A percentile compares a stretch with the other conserved stretches of the same genome.
These are phyloP conservation scores for Parnassius mnemosyne DNA, from an alignment of 2,888 invertebrate genomes.

Conservation along the genomic window DNA sequence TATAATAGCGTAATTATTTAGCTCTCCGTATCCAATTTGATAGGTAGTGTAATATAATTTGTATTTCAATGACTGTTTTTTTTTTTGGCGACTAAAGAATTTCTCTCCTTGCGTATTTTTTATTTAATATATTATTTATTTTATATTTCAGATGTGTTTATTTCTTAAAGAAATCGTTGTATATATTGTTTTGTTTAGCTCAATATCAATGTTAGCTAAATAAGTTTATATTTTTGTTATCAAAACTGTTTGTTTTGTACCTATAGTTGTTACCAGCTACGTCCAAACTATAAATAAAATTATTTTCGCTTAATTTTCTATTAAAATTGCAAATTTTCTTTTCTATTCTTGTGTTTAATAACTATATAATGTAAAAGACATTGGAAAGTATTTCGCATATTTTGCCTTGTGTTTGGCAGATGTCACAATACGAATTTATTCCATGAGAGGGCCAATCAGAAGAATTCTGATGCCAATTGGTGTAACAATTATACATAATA, in stretches of 20 bases:
- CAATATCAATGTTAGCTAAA: slow-evolving; percentile 39
- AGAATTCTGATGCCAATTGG: slow-evolving; percentile 7
- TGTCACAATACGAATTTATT: slow-evolving; percentile 20
- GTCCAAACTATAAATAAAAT: slow-evolving; percentile 1
- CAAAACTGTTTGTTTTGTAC: slow-evolving; percentile 24
- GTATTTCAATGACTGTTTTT: slow-evolving; percentile 15
- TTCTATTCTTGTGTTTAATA: not conserved
- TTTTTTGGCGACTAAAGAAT: slow-evolving; percentile 16
- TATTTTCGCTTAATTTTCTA: slow-evolving; percentile 3
- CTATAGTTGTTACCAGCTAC: slow-evolving; percentile 23
- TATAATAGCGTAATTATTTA: not conserved
- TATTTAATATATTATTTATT: slow-evolving; percentile 19
- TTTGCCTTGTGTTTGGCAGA: not conserved
- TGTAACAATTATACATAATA: slow-evolving; percentile 20
- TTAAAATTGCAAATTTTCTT: slow-evolving; percentile 4
- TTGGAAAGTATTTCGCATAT: not conserved
- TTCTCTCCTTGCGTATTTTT: not conserved
- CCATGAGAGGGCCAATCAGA: slow-evolving; percentile 1
- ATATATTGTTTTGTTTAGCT: slow-evolving; percentile 37
- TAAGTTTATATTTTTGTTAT: slow-evolving; percentile 48
- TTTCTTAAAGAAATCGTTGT: slow-evolving; percentile 35
- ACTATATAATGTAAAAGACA: not conserved
- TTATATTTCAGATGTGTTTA: slow-evolving; percentile 33
- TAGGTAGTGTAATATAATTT: slow-evolving; percentile 9
- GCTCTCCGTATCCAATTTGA: slow-evolving; percentile 1